Base-by-base conservation (phyloP, 2,888 invertebrate genomes). In the Pristionchus entomophagus region DNA sequence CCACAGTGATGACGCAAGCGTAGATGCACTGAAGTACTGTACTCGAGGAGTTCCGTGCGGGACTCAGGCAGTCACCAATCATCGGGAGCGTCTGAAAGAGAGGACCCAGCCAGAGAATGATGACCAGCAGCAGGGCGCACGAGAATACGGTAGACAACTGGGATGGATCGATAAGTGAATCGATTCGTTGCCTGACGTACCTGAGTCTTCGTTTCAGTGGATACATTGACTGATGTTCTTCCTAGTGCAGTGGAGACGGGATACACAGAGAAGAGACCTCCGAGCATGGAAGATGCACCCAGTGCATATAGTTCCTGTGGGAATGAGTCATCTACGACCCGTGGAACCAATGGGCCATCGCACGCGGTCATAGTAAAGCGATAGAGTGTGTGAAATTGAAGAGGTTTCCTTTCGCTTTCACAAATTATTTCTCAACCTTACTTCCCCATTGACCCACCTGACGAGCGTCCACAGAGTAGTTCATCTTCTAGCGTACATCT, bases 31-130 rank as follows among this genome's bases (percentile, higher is more conserved):
- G 82, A 65, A 90, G 56, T 81, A 53, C 38, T 22, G 53, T 53
- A 35, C 6, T 56, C n/a, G 29, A 38, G 35, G 41, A 35, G 53
- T 10, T 65, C 38, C 29, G 41, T 78, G 4, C 35, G 19, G 17
- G 41, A 38, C 51, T 14, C 29, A 14, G 35, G 4, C 19, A n/a
- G 32, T 35, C 32, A 14, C 49, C 12, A 94, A 96, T 96, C 93
- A 95, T 95, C 84, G 97, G 97, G 88, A 97, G 94, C 69, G 96
- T 95, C 94, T 96, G 96, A 94, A 97, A 97, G 94, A 96, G 96
- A 35, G 97, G 97, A 0, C 97, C 97, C 88, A 97, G 95, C 95
- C 96, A 96, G 84, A 97, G 94, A 87, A 97, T 94, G 84, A 97
- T 96, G 90, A 96, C 94, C 4, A 97, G 94, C 29, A 97, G 94